These are phyloP conservation scores for Solea senegalensis DNA, from an alignment of 2,113 vertebrate species.

Conservation along the genomic window DNA sequence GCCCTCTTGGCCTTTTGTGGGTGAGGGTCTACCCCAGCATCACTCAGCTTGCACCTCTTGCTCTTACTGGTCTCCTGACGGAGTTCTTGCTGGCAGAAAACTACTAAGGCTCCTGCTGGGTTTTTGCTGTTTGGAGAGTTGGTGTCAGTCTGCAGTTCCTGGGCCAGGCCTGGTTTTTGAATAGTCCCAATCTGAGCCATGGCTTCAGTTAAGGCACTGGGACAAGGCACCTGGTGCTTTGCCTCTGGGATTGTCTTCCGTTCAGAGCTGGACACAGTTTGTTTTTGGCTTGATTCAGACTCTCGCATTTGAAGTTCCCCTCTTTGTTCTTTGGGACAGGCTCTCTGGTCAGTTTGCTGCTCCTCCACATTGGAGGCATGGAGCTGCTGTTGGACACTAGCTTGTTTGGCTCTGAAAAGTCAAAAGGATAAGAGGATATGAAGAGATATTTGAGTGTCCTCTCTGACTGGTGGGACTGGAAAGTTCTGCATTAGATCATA, in stretches of 20 bases:
- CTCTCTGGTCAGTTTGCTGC: slow-evolving; percentile 51
- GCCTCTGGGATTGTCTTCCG: slow-evolving; percentile 50
- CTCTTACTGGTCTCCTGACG: slow-evolving; percentile 62
- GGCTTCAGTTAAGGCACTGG: slow-evolving; percentile 15
- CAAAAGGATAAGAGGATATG: slow-evolving; percentile 52
- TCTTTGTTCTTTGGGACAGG: slow-evolving; percentile 55
- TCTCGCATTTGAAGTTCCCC: slow-evolving; percentile 46
- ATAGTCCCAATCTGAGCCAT: slow-evolving; percentile 14
- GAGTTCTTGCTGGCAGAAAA: slow-evolving; percentile 66
- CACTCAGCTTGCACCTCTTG: slow-evolving; percentile 63
- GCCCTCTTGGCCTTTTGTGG: slow-evolving; percentile 68
- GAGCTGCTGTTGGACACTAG: slow-evolving; percentile 58
- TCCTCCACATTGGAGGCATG: slow-evolving; percentile 14
- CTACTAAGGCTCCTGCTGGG: slow-evolving; percentile 71
- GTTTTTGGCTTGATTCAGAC: slow-evolving; percentile 43
- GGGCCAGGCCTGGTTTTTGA: slow-evolving; percentile 21
- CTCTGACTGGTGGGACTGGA: slow-evolving; percentile 55
- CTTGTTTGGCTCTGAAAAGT: slow-evolving; percentile 84
- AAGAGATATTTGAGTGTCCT: slow-evolving; percentile 58
- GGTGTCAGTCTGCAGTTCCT: slow-evolving; percentile 25
- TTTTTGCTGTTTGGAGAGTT: slow-evolving; percentile 61
- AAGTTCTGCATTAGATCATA: slow-evolving; percentile 67
- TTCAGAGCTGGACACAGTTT: slow-evolving; percentile 61
- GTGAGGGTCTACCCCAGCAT: slow-evolving; percentile 67
- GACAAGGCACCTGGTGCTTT: slow-evolving; percentile 17